Evolutionary conservation across 2,797 vertebrate species (phyloP), one percentile per base, ranked within the genome.

Genomic region (Danio aesculapii): DNA sequence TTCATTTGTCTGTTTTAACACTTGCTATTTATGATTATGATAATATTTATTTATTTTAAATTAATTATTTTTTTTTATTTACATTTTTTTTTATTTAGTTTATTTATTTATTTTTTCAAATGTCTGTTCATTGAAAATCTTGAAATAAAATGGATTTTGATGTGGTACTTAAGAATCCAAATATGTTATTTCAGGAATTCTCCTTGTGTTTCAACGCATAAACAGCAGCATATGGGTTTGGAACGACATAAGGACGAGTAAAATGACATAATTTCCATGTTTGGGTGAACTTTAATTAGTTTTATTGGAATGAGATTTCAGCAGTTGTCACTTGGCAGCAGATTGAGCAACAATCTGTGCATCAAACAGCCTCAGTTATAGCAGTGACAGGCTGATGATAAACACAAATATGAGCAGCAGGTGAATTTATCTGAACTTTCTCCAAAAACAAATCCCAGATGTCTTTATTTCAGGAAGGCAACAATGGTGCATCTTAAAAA

Each of bases 191-290:
- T 49, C 44, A 47, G 64, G 47, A 49, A 67, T 47, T 19, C 21
- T 10, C 30, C 9, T 53, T 70, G 12, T 8, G 43, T 49, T 67
- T 49, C 30, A 6, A 17, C 50, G 19, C 39, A 5, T 14, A 52
- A n/a, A 59, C 39, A 39, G 9, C 30, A 70, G 30, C 68, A 53
- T 43, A 53, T 70, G 50, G 14, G 30, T 41, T 70, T 70, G 30
- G 50, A 43, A 43, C 6, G 0, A 17, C 68, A 43, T 4, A 55
- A 2, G 6, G 50, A 16, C 7, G 30, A 53, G 49, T 55, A 59
- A 55, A 59, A 13, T 39, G 9, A 74, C 14, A 13, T 1, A 5
- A 16, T 75, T 50, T 62, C 6, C 0, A 12, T 62, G 47, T 62
- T 39, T 17, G 6, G 4, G 4, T 75, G 14, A 62, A 39, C 46